Evolutionary conservation across 2,797 vertebrate genomes (phyloP), one percentile per base, ranked within the genome.

Genomic region (Rhynchotus rufescens): DNA sequence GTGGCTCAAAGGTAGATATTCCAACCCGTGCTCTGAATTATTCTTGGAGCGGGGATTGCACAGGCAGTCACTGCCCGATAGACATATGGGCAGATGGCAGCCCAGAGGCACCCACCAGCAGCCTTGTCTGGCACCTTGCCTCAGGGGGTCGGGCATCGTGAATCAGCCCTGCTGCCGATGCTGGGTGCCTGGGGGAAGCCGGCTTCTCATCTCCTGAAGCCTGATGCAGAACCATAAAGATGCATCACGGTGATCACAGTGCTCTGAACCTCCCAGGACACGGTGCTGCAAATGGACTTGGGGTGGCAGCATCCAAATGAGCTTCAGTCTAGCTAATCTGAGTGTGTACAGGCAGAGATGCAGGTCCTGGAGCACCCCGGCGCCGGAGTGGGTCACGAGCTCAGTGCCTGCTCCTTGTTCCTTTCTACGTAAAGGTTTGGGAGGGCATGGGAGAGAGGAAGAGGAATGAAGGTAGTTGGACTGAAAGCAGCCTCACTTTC

Each of bases 61-160:
- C 59, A 82, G 66, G 69, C 93, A 84, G 69, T 54, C 45, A 65
- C 78, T 94, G 84, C 90, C 95, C 25, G 5, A 34, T 10, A 88
- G 86, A 88, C 92, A 95, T 93, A 94, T 84, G 90, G 93, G 66
- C 81, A 95, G 54, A 86, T 94, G 84, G 88, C 90, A 86, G 86
- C 86, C 86, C 71, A 76, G 54, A 90, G 88, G 79, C 86, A 91
- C 59, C 76, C 84, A 91, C 32, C 84, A 93, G 92, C 88, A 94
- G 62, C 88, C 91, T 54, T 5, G 47, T 86, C 92, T 95, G 94
- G 94, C 95, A 88, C 84, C 80, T 83, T 91, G 94, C 94, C 92
- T 72, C 65, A 15, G 88, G 57, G 72, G 90, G 75, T 78, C 57
- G 68, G 72, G 59, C 76, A 74, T 32, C 69, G 59, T 80, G 93